phyloP scores from a whole-genome alignment of 2,113 vertebrate genomes.

The Neofelis nebulosa region DNA sequence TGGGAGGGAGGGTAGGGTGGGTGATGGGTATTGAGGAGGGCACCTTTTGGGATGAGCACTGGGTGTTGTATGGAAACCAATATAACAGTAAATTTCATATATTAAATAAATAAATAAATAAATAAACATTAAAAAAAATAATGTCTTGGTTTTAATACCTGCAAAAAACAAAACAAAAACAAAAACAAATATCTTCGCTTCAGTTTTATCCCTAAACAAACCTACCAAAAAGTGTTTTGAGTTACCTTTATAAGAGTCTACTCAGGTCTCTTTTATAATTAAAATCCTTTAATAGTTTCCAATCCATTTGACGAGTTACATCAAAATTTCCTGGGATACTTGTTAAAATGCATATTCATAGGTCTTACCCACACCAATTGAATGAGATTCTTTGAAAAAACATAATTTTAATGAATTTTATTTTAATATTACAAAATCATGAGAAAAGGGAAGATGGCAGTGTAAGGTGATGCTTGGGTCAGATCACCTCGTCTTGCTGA shows the following conservation, averaged over 20 bases:
- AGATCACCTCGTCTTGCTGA: no score
- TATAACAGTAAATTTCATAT: no score
- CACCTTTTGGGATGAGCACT: no score
- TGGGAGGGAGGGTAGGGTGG: no score
- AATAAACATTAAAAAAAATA: no score
- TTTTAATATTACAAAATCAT: neutral
- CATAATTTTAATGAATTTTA: neutral
- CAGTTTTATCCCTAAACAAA: neutral
- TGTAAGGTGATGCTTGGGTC: no score
- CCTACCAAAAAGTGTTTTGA: neutral
- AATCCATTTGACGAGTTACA: neutral
- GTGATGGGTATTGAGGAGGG: no score
- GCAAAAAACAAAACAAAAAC: no score
- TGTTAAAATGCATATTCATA: constrained; percentile 38
- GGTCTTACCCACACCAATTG: neutral
- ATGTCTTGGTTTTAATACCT: no score
- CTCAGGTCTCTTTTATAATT: neutral
- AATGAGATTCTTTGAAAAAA: constrained; percentile 17
- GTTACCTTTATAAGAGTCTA: neutral
- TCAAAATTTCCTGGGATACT: neutral
- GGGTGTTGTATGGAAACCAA: no score
- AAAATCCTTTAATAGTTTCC: neutral
- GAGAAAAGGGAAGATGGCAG: no score
- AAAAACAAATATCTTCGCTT: neutral
- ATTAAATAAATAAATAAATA: no score